Conservation (phyloP, 2,888 invertebrate genomes). For the Andrena hattorfiana region DNA sequence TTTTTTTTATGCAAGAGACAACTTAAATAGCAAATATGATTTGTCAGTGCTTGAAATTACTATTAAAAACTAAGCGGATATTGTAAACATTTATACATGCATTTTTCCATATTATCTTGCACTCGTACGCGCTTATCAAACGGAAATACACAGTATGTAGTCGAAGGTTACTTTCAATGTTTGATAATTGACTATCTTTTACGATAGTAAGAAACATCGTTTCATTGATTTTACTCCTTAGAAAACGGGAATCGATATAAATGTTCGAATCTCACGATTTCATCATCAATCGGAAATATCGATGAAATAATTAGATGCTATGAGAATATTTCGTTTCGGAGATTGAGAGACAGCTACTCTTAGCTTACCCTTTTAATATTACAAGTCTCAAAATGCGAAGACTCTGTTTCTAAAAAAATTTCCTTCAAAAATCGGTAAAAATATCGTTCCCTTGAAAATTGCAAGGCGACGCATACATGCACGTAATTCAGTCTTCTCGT, state of each 20-base stretch:
- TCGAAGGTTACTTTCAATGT: slow-evolving; percentile 5
- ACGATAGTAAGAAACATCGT: slow-evolving; percentile 6
- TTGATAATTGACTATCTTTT: neutral
- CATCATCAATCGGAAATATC: slow-evolving; percentile 7
- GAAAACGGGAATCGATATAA: neutral
- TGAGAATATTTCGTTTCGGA: neutral
- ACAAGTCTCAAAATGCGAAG: slow-evolving; percentile 22
- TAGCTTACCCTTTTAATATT: neutral
- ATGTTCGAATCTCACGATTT: neutral
- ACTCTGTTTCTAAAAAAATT: slow-evolving; percentile 30
- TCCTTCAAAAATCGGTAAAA: slow-evolving; percentile 19
- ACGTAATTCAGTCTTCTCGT: slow-evolving; percentile 64
- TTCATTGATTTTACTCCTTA: neutral
- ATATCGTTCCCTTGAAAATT: slow-evolving; percentile 32
- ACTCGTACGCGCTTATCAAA: neutral
- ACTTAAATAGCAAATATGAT: slow-evolving; percentile 9
- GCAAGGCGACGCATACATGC: slow-evolving; percentile 38
- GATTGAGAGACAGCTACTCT: slow-evolving; percentile 1
- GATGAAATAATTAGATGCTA: neutral
- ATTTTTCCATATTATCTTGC: slow-evolving; percentile 11
- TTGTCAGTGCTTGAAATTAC: slow-evolving; percentile 11
- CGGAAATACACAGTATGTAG: slow-evolving; percentile 6
- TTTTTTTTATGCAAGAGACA: neutral
- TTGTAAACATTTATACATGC: slow-evolving; percentile 7
- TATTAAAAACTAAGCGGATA: neutral